Evolutionary conservation across 2,797 vertebrate species (phyloP).

Genomic region (Ispidina picta): DNA sequence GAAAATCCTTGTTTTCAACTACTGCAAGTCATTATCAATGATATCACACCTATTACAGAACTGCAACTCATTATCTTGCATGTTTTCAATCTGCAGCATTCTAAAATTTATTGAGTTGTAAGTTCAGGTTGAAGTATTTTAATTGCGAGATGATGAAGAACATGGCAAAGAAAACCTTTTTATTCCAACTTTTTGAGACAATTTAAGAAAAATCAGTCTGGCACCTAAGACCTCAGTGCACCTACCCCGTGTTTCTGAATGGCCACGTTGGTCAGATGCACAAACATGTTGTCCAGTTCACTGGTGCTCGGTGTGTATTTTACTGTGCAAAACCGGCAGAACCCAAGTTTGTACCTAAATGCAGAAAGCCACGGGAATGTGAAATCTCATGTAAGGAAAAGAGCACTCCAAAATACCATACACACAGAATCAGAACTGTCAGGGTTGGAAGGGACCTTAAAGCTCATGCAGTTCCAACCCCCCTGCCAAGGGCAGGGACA

Average conservation of each 20-base stretch:
- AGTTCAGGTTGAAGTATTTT: not conserved
- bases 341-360: conserved; percentile 94
- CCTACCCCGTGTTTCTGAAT: conserved; percentile 98
- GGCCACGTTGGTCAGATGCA: conserved; percentile 97
- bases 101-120: not conserved
- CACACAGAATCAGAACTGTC: no score
- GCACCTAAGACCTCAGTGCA: not conserved
- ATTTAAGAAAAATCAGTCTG: not conserved
- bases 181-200: not conserved
- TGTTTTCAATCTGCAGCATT: not conserved
- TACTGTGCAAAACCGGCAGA: conserved; percentile 97
- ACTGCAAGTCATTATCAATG: not conserved
- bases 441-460: no score
- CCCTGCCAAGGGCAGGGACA: no score
- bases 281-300: conserved; percentile 98
- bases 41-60: not conserved
- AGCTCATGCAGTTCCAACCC: no score
- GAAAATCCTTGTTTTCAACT: not conserved
- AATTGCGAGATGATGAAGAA: not conserved
- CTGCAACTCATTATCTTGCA: not conserved
- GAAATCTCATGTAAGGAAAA: not conserved
- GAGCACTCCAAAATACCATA: not conserved
- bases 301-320: conserved; percentile 97
- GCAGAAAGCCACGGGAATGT: not conserved
- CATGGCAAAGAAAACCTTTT: not conserved